These are phyloP conservation scores for Thyatira batis DNA, from an alignment of 2,888 invertebrate species.

Conservation along the genomic window DNA sequence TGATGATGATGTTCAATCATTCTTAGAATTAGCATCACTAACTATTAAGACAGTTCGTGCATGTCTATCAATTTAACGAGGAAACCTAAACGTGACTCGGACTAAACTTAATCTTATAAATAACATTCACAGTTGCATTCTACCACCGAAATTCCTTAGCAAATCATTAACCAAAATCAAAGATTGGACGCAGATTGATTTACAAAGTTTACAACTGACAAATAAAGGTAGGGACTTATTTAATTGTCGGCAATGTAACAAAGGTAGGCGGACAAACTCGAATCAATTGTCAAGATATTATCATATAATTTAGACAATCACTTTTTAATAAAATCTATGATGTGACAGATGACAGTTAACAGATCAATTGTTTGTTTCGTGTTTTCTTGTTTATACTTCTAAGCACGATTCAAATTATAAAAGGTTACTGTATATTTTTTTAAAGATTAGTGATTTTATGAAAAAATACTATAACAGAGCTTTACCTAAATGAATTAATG, in stretches of 20 bases:
- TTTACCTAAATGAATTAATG: too few species aligned
- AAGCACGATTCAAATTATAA: not conserved
- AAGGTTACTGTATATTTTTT: too few species aligned
- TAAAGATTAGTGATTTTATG: too few species aligned
- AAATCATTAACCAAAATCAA: slow-evolving; percentile 3
- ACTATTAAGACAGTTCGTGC: slow-evolving; percentile 17
- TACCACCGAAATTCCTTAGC: not conserved
- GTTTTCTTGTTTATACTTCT: not conserved
- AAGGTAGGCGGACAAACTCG: slow-evolving; percentile 28
- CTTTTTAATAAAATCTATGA: slow-evolving; percentile 19
- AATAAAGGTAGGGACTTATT: slow-evolving; percentile 17
- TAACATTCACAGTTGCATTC: not conserved
- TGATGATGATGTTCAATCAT: not conserved
- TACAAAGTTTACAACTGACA: not conserved
- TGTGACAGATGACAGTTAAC: slow-evolving; percentile 17
- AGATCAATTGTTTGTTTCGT: not conserved
- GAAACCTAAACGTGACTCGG: slow-evolving; percentile 16
- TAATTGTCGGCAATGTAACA: slow-evolving; percentile 41
- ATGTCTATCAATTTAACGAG: slow-evolving; percentile 20
- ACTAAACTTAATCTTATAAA: not conserved
- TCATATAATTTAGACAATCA: slow-evolving; percentile 36
- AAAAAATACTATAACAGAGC: too few species aligned
- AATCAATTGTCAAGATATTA: slow-evolving; percentile 43
- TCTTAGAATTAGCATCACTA: not conserved
- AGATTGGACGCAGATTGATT: not conserved